Evolutionary conservation across 64 coral and sea anemone genomes (phyloP).

Genomic region (Acropora yongei): DNA sequence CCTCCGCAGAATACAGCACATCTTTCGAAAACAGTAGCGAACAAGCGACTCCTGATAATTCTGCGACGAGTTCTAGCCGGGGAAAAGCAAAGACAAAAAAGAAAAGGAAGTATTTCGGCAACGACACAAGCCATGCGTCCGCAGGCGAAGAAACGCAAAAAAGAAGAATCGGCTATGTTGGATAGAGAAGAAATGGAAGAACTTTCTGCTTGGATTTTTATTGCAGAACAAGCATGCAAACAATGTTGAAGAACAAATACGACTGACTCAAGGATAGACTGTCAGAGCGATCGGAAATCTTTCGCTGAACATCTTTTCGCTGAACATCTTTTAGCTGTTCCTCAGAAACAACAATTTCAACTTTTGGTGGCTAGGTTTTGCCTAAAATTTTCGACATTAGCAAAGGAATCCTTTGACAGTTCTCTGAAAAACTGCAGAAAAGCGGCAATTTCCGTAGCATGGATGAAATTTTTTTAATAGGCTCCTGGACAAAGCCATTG

Average conservation of each 20-base stretch:
- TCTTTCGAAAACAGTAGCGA: no score
- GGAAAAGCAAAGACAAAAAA: not conserved
- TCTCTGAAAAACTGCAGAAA: not conserved
- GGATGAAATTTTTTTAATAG: not conserved
- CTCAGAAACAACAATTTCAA: no score
- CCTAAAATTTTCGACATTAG: not conserved
- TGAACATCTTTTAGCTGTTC: not conserved
- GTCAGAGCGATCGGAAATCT: not conserved
- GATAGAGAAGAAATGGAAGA: not conserved
- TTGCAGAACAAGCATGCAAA: not conserved
- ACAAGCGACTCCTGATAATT: no score
- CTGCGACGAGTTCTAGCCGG: not conserved
- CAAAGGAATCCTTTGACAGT: not conserved
- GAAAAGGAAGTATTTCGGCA: not conserved
- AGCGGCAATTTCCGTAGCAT: no score
- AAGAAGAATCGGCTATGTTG: not conserved
- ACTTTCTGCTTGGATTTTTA: not conserved
- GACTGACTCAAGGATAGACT: no score
- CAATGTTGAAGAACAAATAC: no score
- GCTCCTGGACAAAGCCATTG: no score
- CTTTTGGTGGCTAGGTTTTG: not conserved
- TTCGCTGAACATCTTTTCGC: no score
- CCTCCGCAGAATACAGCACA: no score
- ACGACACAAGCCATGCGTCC: not conserved
- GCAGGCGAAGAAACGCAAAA: not conserved